These are phyloP conservation scores for Orchestes rusci DNA, from an alignment of 2,888 invertebrate genomes.

Conservation along the genomic window DNA sequence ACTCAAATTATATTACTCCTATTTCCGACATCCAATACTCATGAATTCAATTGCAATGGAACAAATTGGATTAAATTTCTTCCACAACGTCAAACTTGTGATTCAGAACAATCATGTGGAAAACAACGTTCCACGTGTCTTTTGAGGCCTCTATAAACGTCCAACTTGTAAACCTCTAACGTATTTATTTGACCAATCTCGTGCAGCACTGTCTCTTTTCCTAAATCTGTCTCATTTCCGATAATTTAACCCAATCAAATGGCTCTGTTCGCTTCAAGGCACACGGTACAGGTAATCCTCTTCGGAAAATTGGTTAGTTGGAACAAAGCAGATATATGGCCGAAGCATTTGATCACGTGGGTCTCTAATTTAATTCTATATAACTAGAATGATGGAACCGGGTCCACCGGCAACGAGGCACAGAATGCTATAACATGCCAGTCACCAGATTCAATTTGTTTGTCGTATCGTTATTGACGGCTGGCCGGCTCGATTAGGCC, in stretches of 20 bases:
- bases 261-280: constrained; percentile 16
- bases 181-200: constrained; percentile 16
- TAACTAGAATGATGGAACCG: constrained; percentile 26
- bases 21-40: too few relatives aligned
- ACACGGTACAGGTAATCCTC: constrained; percentile 23
- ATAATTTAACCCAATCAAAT: constrained; percentile 25
- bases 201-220: constrained; percentile 12
- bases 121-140: neutral
- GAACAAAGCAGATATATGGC: constrained; percentile 23
- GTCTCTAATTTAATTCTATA: constrained; percentile 33
- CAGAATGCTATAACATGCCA: neutral
- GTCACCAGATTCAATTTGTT: constrained; percentile 37
- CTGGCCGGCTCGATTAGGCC: constrained; percentile 27
- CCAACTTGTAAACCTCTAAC: constrained; percentile 7
- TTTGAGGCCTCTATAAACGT: neutral
- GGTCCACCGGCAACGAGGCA: too few relatives aligned
- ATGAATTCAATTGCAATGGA: too few relatives aligned
- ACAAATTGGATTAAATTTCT: too few relatives aligned
- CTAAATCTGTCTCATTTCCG: constrained; percentile 20
- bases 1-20: too few relatives aligned
- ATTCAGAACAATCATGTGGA: too few relatives aligned
- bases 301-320: constrained; percentile 24
- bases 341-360: constrained; percentile 29
- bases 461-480: constrained; percentile 38
- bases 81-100: too few relatives aligned